phyloP scores from a whole-genome alignment of 2,113 vertebrate species.

The Pantherophis guttatus region DNA sequence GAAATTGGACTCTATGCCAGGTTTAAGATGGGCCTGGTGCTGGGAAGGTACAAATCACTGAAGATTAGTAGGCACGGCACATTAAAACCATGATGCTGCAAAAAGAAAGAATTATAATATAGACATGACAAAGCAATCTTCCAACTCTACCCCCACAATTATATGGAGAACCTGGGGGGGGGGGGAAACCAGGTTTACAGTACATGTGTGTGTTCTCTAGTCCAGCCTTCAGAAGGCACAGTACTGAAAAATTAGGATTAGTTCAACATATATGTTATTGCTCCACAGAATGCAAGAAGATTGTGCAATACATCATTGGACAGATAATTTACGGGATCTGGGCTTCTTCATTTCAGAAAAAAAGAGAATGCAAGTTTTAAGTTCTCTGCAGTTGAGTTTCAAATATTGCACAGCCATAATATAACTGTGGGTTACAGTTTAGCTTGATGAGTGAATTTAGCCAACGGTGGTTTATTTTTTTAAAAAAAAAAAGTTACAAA shows the following conservation, averaged over 20 bases:
- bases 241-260: neutral
- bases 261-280: no score
- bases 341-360: neutral
- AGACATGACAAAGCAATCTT: neutral
- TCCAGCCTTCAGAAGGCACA: neutral
- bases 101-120: neutral
- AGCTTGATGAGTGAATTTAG: neutral
- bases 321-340: neutral
- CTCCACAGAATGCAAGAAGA: neutral
- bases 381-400: neutral
- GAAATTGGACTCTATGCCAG: neutral
- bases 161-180: neutral
- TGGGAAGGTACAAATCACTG: neutral
- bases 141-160: neutral
- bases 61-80: neutral
- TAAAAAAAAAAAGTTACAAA: neutral
- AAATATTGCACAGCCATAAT: neutral
- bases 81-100: neutral
- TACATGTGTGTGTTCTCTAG: neutral
- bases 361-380: neutral
- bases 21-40: neutral
- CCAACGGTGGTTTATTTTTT: neutral
- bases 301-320: neutral
- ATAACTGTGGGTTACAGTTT: neutral
- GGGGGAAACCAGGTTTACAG: neutral